Base-by-base conservation (phyloP, 2,888 invertebrate genomes). In the Megalurothrips usitatus region DNA sequence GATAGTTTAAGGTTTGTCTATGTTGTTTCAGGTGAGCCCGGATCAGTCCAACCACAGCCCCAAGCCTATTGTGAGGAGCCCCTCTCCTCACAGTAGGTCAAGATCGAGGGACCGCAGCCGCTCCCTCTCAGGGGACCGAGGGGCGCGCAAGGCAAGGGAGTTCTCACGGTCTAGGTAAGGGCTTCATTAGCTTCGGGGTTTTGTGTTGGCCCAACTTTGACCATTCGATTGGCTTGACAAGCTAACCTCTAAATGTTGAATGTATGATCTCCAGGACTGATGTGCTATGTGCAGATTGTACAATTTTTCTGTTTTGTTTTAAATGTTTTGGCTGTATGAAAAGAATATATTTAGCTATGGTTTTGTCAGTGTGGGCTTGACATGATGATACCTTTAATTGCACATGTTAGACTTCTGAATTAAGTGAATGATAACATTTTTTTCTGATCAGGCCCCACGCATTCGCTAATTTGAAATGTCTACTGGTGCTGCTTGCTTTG, bases 21-120 rank as follows among this genome's bases (percentile, higher is more conserved):
- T 43, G n/a, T 52, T 19, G 19, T 58, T 58, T 6, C 26, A 75
- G 68, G 68, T n/a, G 8, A 75, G 68, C 12, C 68, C 68, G 12
- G 68, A 75, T 26, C 68, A 75, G 26, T 75, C 68, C 23, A 75
- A 75, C 68, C 68, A 75, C 68, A 75, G 68, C 9, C 68, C 68
- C 68, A 75, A 75, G 10, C 68, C 68, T 26, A 75, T 75, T 26
- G 68, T 75, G 68, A 23, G 68, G 68, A 75, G 68, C 26, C 68
- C 68, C 26, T 75, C 68, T 23, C 68, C 68, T 12, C 68, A 75
- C 68, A 75, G 68, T 75, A 23, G 68, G 68, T 75, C 68, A 26
- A 75, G 68, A 75, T 75, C 68, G 10, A 75, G 68, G 68, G 68
- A 75, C 68, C 68, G 68, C 26, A 75, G 68, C 12, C 68, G 68